These are phyloP conservation scores for Halictus quadricinctus DNA, from an alignment of 2,888 invertebrate genomes.

Conservation along the genomic window DNA sequence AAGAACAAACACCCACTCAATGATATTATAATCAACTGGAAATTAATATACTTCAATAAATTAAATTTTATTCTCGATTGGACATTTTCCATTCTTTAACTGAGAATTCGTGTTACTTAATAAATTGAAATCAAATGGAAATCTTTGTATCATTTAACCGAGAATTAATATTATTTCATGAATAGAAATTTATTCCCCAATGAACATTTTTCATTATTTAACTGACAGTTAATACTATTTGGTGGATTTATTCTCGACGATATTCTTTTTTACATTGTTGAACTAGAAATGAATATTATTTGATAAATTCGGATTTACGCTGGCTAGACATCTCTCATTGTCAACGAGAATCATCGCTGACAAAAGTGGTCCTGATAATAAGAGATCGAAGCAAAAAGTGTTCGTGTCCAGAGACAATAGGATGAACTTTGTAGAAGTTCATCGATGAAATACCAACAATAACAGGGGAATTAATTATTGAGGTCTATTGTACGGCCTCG, in stretches of 20 bases:
- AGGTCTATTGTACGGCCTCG: slow-evolving; percentile 14
- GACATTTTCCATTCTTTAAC: not conserved
- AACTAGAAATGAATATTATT: not conserved
- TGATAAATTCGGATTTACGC: not conserved
- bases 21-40: not conserved
- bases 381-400: not conserved
- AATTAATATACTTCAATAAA: not conserved
- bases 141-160: not conserved
- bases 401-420: not conserved
- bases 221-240: too few species aligned
- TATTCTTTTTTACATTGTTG: not conserved
- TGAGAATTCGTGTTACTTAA: not conserved
- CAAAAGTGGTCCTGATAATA: not conserved
- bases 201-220: not conserved
- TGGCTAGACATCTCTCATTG: not conserved
- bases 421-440: slow-evolving; percentile 2
- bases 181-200: not conserved
- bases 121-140: not conserved
- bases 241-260: too few species aligned
- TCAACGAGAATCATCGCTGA: not conserved
- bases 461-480: slow-evolving; percentile 22
- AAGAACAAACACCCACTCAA: not conserved
- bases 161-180: not conserved
- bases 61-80: not conserved
- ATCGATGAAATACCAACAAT: slow-evolving; percentile 25